Evolutionary conservation across 2,113 vertebrate genomes (phyloP), one percentile per base, ranked within the genome.

Genomic region (Amphiprion ocellaris): DNA sequence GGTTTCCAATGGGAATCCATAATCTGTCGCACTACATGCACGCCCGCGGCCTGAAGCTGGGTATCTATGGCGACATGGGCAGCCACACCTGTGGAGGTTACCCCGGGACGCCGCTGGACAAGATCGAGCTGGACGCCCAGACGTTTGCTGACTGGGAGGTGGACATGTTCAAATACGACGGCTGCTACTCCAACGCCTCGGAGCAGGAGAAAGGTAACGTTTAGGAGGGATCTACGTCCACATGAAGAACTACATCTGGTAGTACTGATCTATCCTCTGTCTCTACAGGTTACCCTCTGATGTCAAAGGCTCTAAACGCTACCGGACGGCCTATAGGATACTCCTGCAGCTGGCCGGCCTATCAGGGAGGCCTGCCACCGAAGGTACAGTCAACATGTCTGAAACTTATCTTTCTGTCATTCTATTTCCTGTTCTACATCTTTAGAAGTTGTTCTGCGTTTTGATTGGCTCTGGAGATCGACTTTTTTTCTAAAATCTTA

Each of bases 271-370:
- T 1, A 47, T 17, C 39, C 21, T 19, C 2, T 0, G 46, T 73
- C 8, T 61, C 26, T 52, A 61, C 77, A 98, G 97, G 97, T 64
- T 98, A 98, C 73, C 97, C 97, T 69, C 87, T 82, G 74, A 98
- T 98, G 97, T 92, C 96, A 0, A 94, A 89, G 68, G 97, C 97
- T 73, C 90, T 98, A 81, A 98, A 98, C 0, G 92, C 95, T 58
- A 98, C 97, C 0, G 96, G 97, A 17, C 96, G 90, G 21, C 94
- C 94, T 49, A 98, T 98, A 0, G 95, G 90, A 83, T 98, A 96
- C 91, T 96, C 97, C 70, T 98, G 97, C 91, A 98, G 97, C 74
- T 98, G 97, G 97, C 97, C 97, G 8, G 97, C 95, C 0, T 98
- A 98, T 28, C 95, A 93, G 73, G 96, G 97, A 2, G 97, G 97